Base-by-base conservation (phyloP, 2,888 invertebrate species). In the Eilema sororculum region DNA sequence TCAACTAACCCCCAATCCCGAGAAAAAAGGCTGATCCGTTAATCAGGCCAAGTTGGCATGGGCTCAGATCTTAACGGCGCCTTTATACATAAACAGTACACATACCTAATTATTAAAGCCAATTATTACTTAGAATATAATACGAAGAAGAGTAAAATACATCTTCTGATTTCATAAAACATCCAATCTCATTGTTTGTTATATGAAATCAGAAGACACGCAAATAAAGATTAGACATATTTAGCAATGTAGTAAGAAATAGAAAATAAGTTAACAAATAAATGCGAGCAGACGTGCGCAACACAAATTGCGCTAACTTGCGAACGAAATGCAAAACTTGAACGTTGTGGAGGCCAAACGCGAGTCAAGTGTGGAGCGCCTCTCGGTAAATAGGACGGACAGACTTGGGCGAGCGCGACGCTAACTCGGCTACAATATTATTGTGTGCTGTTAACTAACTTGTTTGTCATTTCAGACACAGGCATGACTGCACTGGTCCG, bases 221-320 rank as follows among this genome's bases (percentile, higher is more conserved):
- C 64, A 65, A 64, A 41, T 13, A 57, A 59, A 41, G 61, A 71
- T 59, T 22, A 28, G 52, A 46, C 30, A 73, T 68, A 78, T 75
- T 66, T 71, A 74, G 68, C 71, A 72, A 76, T 79, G 80, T 84
- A 6, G 79, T 75, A 78, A 79, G 73, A 82, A 84, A 87, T 80
- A 80, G 73, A 78, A 86, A 86, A 85, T 85, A 86, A 84, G 82
- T 83, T 82, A 85, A 87, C 84, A 89, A 87, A 87, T 84, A 84
- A 83, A 83, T 80, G 74, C 79, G 80, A 89, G 88, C 87, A 91
- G 85, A 88, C 90, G 89, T 90, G 89, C 87, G 83, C 89, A 84
- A 87, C 87, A 89, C 90, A 91, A 91, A 92, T 92, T 91, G 86
- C 86, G 86, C 91, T 90, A 91, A 92, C 91, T 91, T 89, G 86